These are phyloP conservation scores for Clostera curtula DNA, from an alignment of 2,888 invertebrate species.

Conservation along the genomic window DNA sequence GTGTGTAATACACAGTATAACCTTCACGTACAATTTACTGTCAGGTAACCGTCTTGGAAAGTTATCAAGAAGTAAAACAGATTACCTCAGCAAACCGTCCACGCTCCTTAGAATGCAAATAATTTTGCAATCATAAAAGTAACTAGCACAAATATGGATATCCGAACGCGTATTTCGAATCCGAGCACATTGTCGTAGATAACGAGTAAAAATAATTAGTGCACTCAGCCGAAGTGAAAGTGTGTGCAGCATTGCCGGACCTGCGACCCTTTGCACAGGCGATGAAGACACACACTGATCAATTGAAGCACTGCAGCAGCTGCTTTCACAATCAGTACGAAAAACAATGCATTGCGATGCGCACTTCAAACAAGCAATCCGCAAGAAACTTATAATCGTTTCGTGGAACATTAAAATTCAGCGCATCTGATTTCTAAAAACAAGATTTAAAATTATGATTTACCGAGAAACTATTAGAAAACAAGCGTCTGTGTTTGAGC, in stretches of 20 bases:
- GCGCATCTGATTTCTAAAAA: no score
- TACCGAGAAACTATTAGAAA: slow-evolving; percentile 18
- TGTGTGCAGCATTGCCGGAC: slow-evolving; percentile 38
- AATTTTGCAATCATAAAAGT: slow-evolving; percentile 15
- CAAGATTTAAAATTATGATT: no score
- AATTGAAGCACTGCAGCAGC: slow-evolving; percentile 36
- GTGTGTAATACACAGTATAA: slow-evolving; percentile 20
- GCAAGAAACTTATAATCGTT: no score
- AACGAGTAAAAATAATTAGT: slow-evolving; percentile 50
- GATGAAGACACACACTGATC: slow-evolving; percentile 46
- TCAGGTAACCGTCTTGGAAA: slow-evolving; percentile 6
- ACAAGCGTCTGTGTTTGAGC: slow-evolving; percentile 40
- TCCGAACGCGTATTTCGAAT: slow-evolving; percentile 50
- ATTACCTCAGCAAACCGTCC: slow-evolving; percentile 9
- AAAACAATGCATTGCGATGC: slow-evolving; percentile 20
- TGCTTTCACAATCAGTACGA: slow-evolving; percentile 43
- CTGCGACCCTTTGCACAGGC: slow-evolving; percentile 39
- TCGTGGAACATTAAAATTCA: no score
- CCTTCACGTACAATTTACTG: slow-evolving; percentile 17
- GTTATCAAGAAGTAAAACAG: slow-evolving; percentile 11
- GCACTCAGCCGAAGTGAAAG: slow-evolving; percentile 56
- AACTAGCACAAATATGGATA: slow-evolving; percentile 24
- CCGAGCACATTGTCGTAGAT: slow-evolving; percentile 38
- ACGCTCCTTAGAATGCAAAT: slow-evolving; percentile 5
- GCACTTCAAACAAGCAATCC: slow-evolving; percentile 15